Percentiles rank a stretch among this genome's conserved stretches.
Conservation (phyloP, 2,113 vertebrate species). For the Melanotaenia duboulayi region DNA sequence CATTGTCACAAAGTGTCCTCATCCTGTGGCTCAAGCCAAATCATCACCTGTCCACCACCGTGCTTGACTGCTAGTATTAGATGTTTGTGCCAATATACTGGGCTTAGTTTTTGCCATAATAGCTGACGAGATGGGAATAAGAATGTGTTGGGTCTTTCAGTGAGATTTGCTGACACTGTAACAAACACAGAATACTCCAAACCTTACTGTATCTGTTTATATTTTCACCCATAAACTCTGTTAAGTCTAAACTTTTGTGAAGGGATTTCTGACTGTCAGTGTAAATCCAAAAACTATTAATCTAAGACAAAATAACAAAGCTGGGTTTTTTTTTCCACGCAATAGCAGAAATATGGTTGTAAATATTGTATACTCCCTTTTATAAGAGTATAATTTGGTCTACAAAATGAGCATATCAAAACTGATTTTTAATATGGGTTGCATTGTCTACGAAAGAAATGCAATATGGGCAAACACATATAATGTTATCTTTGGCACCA, state of each 20-base stretch:
- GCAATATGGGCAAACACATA: not conserved
- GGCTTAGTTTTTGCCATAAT: not conserved
- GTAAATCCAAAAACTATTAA: not conserved
- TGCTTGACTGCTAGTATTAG: not conserved
- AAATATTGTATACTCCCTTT: not conserved
- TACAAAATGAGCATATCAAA: not conserved
- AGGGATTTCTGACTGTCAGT: not conserved
- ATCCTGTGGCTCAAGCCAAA: not conserved
- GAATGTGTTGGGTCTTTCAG: not conserved
- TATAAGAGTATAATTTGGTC: not conserved
- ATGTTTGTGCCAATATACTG: not conserved
- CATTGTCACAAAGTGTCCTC: not conserved
- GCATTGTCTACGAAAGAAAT: not conserved
- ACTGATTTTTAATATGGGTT: not conserved
- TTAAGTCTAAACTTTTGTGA: not conserved
- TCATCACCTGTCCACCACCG: not conserved
- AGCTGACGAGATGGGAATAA: not conserved
- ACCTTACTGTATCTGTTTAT: no score
- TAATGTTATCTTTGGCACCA: constrained; percentile 2
- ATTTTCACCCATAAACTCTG: no score
- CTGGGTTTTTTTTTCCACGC: not conserved
- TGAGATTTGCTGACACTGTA: not conserved
- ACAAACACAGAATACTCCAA: not conserved
- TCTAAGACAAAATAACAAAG: no score
- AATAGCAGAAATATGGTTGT: not conserved